Base-by-base conservation (phyloP, 2,888 invertebrate genomes). In the Pseudanteris insignis region DNA sequence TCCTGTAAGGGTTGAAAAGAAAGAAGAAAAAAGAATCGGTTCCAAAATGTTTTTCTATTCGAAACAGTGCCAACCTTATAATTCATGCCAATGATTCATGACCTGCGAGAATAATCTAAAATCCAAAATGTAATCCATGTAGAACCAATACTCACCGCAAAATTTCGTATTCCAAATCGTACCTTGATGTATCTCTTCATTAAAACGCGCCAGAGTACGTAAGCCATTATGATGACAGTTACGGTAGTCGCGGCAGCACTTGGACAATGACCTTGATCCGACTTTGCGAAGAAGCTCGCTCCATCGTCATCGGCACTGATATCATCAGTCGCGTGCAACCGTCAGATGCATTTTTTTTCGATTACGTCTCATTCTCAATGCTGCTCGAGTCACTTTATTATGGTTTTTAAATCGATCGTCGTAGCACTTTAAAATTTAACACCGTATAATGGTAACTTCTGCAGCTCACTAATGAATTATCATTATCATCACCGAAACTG, bases 111-210 rank as follows among this genome's bases (percentile, higher is more conserved):
- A n/a, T n/a, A n/a, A n/a, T n/a, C n/a, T n/a, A n/a, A n/a, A n/a
- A n/a, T n/a, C n/a, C n/a, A n/a, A n/a, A n/a, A n/a, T n/a, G n/a
- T n/a, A n/a, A n/a, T n/a, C n/a, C n/a, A n/a, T n/a, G n/a, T n/a
- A n/a, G n/a, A n/a, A n/a, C n/a, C n/a, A 29, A 58, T 33, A 73
- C 79, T 79, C 57, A 79, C 79, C 73, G 79, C 75, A 44, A 74
- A 70, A 70, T 74, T 78, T 63, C 76, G 75, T 64, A 84, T 79
- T 70, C 85, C 84, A 44, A 85, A 74, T 48, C 85, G 80, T 65
- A 85, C 84, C 77, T 83, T 84, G 67, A 83, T 81, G 73, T 85
- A 85, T 71, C 84, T 85, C 74, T 85, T 85, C 83, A 84, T 84
- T 60, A 85, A 79, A 64, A 85, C 84, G 69, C 84, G 81, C 85